Evolutionary conservation across 2,113 vertebrate genomes (phyloP), one percentile per base, ranked within the genome.

Genomic region (Notiomystis cincta): DNA sequence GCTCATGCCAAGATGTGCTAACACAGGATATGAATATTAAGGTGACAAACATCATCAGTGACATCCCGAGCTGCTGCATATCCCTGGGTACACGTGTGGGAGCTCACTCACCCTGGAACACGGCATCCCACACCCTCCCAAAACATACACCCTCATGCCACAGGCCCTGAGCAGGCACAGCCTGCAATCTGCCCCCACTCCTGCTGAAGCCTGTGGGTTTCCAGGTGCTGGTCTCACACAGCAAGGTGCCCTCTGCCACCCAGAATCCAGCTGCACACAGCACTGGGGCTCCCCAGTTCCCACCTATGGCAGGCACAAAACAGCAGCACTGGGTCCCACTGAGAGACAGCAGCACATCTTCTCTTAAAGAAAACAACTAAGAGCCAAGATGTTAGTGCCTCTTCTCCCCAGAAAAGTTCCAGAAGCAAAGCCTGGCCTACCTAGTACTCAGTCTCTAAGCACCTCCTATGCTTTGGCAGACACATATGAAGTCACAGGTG

Each of bases 11-110:
- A 83, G 20, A 86, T 77, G 53, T 85, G 50, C 40, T 78, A 82
- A 89, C 56, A 66, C 38, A 28, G 38, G 44, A 89, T 61, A 60
- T 47, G 24, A 89, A 61, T 50, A 67, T 25, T 48, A 96, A 82
- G 71, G 42, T 7, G 11, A 27, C 1, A 0, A 28, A 31, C 44
- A 84, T 40, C 1, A 2, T 4, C 31, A 13, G 61, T 53, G 42
- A 71, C 61, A 79, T 54, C 79, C 42, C 3, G 3, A 90, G 65
- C 51, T 6, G 1, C 65, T 35, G 66, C 40, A 60, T 18, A 51
- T 51, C 30, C 54, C 28, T 1, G 1, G 3, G n/a, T 35, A 42
- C 0, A 0, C 3, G 25, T 0, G 3, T 4, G 15, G 42, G 44
- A 89, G 33, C 35, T 53, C 35, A 1, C 20, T 70, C 30, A 7